Conservation (phyloP, 2,113 vertebrate species). For the Anarrhichthys ocellatus region DNA sequence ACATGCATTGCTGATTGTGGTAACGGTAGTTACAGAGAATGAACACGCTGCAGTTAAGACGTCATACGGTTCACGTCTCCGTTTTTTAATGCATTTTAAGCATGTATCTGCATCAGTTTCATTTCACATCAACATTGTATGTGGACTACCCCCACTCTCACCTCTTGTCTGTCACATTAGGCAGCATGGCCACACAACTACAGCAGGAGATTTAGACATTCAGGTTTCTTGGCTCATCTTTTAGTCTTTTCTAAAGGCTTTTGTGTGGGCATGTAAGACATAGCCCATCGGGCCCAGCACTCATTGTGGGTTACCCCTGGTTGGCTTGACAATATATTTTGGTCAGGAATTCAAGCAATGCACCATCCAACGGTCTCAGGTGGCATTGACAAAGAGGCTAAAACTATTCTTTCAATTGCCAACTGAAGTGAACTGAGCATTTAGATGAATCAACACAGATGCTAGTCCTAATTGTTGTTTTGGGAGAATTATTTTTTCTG, state of each 20-base stretch:
- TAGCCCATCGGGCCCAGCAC: not conserved
- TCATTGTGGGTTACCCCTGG: not conserved
- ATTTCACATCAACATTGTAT: not conserved
- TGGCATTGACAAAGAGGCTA: not conserved
- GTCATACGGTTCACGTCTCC: not conserved
- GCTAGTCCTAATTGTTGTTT: not conserved
- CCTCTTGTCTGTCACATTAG: not conserved
- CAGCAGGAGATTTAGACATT: not conserved
- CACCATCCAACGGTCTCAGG: not conserved
- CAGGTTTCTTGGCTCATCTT: not conserved
- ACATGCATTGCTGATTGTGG: conserved; percentile 2
- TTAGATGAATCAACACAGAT: not conserved
- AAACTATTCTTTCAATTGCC: not conserved
- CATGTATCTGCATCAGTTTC: not conserved
- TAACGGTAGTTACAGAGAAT: not conserved
- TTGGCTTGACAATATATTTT: not conserved
- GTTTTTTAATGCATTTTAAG: not conserved
- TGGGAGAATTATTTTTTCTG: not conserved
- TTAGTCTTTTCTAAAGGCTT: not conserved
- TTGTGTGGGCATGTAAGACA: not conserved
- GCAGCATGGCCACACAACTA: not conserved
- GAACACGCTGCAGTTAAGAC: rapidly evolving
- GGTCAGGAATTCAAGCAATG: conserved; percentile 5
- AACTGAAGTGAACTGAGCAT: not conserved
- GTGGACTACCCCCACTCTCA: conserved; percentile 12